phyloP scores from a whole-genome alignment of 2,797 vertebrate genomes.

The Neosilurus mollespiculum region DNA sequence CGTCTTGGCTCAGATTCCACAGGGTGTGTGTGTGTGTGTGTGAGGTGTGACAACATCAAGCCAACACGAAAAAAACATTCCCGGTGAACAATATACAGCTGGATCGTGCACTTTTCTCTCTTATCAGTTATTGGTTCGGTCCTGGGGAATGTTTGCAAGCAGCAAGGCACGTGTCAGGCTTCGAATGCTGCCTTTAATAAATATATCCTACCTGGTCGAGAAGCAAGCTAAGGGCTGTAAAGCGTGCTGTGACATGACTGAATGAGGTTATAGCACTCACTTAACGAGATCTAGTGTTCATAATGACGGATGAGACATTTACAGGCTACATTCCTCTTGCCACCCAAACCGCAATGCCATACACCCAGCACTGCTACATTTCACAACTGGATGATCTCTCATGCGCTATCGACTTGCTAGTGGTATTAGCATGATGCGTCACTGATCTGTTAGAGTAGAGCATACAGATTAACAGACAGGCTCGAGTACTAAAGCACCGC shows the following conservation, averaged over 20 bases:
- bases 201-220: constrained; percentile 6
- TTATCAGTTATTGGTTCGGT: background rate
- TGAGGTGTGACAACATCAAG: background rate
- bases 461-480: background rate
- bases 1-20: constrained; percentile 26
- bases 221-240: background rate
- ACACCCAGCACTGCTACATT: background rate
- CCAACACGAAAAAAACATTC: background rate
- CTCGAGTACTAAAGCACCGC: background rate
- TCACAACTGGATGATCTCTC: background rate
- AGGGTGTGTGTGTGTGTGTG: background rate
- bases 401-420: background rate
- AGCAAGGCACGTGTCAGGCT: background rate
- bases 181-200: background rate
- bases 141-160: background rate
- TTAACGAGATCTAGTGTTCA: background rate
- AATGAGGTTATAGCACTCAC: background rate
- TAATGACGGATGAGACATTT: background rate
- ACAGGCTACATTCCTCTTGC: background rate
- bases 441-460: background rate
- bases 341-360: background rate
- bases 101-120: background rate
- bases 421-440: background rate
- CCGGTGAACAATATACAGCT: background rate
- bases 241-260: background rate